A percentile compares a stretch with the other conserved stretches of the same genome.
Conservation (phyloP, 2,113 vertebrate species). For the Gymnobelideus leadbeateri region DNA sequence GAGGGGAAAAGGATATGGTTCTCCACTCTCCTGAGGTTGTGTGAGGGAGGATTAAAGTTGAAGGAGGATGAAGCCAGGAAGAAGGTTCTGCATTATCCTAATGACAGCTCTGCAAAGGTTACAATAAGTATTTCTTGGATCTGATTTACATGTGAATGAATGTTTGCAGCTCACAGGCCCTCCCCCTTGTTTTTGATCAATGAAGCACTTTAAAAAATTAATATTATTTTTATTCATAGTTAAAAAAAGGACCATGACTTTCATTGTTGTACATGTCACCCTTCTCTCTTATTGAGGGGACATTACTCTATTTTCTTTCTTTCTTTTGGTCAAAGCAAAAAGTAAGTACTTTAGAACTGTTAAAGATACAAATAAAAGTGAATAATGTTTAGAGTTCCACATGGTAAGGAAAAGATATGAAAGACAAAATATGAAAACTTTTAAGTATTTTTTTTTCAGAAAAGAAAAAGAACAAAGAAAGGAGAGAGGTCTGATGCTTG, state of each 20-base stretch:
- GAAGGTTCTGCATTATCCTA: slow-evolving; percentile 73
- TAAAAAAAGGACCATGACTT: slow-evolving; percentile 77
- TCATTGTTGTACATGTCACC: slow-evolving; percentile 70
- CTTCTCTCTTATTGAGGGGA: slow-evolving; percentile 76
- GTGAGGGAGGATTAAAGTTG: neutral
- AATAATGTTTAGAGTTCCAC: slow-evolving; percentile 84
- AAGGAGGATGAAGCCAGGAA: neutral
- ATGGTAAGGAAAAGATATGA: slow-evolving; percentile 65
- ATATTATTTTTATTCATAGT: slow-evolving; percentile 52
- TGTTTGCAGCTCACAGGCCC: slow-evolving; percentile 79
- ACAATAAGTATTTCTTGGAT: slow-evolving; percentile 63
- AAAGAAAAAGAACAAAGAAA: neutral
- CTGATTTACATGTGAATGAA: slow-evolving; percentile 83
- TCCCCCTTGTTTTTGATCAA: slow-evolving; percentile 72
- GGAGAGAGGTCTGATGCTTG: neutral
- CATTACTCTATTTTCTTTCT: slow-evolving; percentile 82
- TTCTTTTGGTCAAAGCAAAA: slow-evolving; percentile 66
- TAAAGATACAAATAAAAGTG: slow-evolving; percentile 51
- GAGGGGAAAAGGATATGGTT: neutral
- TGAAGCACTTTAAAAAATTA: slow-evolving; percentile 78
- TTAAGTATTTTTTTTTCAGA: neutral
- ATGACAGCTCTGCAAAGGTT: slow-evolving; percentile 78
- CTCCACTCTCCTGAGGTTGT: neutral
- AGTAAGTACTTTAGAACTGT: neutral
- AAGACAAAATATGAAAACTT: neutral